Conservation (phyloP, 2,113 vertebrate genomes). For the Anguilla japonica region DNA sequence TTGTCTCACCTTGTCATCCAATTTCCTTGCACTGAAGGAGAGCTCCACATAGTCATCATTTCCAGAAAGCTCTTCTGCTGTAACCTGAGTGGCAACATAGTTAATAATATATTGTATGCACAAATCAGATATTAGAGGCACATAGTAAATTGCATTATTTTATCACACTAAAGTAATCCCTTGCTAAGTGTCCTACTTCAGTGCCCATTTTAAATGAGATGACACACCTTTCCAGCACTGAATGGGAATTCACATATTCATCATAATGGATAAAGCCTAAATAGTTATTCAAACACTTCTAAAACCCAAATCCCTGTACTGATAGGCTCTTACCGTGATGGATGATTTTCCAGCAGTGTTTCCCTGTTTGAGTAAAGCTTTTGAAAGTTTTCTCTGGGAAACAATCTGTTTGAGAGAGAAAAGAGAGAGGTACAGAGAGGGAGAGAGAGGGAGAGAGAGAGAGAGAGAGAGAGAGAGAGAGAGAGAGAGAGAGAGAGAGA, state of each 20-base stretch:
- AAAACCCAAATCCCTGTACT: neutral
- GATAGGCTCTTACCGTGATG: slow-evolving; percentile 81
- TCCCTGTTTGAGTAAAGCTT: slow-evolving; percentile 92
- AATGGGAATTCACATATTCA: slow-evolving; percentile 13
- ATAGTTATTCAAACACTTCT: too few species aligned
- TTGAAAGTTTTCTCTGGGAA: slow-evolving; percentile 94
- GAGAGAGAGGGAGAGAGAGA: too few species aligned
- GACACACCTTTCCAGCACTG: neutral
- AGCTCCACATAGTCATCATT: slow-evolving; percentile 97
- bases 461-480: too few species aligned
- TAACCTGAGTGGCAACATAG: slow-evolving; percentile 74
- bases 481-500: too few species aligned
- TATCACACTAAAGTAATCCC: neutral
- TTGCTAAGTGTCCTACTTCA: neutral
- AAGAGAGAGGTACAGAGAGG: too few species aligned
- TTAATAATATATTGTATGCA: neutral
- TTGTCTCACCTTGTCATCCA: slow-evolving; percentile 93
- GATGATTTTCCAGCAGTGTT: slow-evolving; percentile 95
- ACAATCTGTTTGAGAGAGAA: slow-evolving; percentile 80
- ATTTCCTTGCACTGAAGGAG: slow-evolving; percentile 93
- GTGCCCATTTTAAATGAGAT: neutral
- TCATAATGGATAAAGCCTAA: neutral
- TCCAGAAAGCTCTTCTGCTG: slow-evolving; percentile 94
- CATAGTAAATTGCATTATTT: neutral
- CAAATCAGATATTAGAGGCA: neutral